These are phyloP conservation scores for Mythimna pallens DNA, from an alignment of 2,888 invertebrate genomes.

Conservation along the genomic window DNA sequence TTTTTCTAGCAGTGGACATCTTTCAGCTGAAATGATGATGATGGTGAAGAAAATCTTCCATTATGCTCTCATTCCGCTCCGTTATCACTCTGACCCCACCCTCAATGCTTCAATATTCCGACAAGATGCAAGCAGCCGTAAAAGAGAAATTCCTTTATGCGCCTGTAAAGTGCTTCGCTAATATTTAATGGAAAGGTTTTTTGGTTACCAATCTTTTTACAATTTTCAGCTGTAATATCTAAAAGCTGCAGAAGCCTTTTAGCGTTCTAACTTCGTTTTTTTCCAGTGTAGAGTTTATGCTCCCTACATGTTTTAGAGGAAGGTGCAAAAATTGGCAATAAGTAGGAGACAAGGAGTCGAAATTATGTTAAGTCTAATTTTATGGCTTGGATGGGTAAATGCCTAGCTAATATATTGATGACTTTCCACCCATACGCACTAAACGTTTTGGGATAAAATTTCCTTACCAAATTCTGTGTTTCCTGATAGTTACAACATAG, in stretches of 20 bases:
- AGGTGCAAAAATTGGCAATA: neutral
- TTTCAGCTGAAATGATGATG: neutral
- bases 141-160: conserved; percentile 77
- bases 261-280: conserved; percentile 58
- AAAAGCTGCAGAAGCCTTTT: conserved; percentile 65
- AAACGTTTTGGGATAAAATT: too few relatives aligned
- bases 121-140: conserved; percentile 76
- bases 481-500: too few relatives aligned
- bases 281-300: conserved; percentile 18
- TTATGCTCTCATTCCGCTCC: conserved; percentile 11
- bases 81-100: conserved; percentile 59
- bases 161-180: conserved; percentile 71
- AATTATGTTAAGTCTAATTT: conserved; percentile 18
- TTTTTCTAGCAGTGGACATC: too few relatives aligned
- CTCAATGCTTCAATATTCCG: conserved; percentile 80
- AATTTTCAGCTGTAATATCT: conserved; percentile 64
- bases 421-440: too few relatives aligned
- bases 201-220: conserved; percentile 67
- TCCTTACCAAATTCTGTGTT: too few relatives aligned
- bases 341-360: neutral
- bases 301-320: neutral
- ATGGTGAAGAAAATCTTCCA: too few relatives aligned
- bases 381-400: neutral
- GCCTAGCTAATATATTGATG: neutral
- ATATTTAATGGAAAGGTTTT: conserved; percentile 73